These are phyloP conservation scores for Venustoraphidia nigricollis DNA, from an alignment of 2,888 invertebrate species.

Conservation along the genomic window DNA sequence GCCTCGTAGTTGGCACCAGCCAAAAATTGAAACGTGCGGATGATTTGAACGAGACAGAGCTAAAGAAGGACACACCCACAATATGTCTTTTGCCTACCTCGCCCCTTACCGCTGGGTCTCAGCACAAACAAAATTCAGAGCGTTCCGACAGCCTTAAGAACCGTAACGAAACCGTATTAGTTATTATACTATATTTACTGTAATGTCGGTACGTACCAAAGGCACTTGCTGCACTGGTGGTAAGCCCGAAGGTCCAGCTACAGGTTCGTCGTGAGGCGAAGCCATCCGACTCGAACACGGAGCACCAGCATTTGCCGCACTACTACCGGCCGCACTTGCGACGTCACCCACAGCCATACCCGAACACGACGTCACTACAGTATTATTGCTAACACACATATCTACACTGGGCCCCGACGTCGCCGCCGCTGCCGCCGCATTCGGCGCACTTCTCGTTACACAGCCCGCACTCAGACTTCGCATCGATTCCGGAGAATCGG, in stretches of 20 bases:
- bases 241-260: constrained; percentile 70
- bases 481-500: background rate
- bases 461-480: constrained; percentile 27
- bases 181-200: background rate
- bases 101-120: too few species aligned
- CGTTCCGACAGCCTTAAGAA: too few species aligned
- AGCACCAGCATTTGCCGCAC: constrained; percentile 24
- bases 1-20: too few species aligned
- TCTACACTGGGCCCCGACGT: constrained; percentile 9
- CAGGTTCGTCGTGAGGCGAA: constrained; percentile 50
- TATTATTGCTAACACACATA: constrained; percentile 10
- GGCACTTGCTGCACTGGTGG: constrained; percentile 82
- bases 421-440: constrained; percentile 4
- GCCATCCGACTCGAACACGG: constrained; percentile 38
- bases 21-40: too few species aligned
- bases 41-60: too few species aligned
- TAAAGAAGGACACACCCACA: too few species aligned
- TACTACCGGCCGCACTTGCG: constrained; percentile 26
- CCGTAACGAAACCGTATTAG: too few species aligned
- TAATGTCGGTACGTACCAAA: constrained; percentile 43
- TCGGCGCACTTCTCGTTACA: constrained; percentile 7
- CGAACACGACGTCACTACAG: constrained; percentile 6
- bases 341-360: constrained; percentile 18
- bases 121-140: too few species aligned
- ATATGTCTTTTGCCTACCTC: too few species aligned